phyloP scores from a whole-genome alignment of 30 jellyfish, hydroid and myxozoan genomes.

The Pelagia noctiluca region DNA sequence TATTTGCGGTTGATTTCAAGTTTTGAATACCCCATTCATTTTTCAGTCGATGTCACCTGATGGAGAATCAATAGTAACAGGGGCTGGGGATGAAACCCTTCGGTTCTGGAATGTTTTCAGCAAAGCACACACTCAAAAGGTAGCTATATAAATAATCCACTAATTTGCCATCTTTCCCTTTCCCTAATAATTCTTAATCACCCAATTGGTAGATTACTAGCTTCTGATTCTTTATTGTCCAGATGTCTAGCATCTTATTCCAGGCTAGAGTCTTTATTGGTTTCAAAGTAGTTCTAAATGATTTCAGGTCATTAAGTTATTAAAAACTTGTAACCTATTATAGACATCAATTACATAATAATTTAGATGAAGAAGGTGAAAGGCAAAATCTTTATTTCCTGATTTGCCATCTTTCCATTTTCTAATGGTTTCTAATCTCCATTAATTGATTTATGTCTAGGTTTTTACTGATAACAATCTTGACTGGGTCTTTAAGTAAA shows the following conservation, averaged over 20 bases:
- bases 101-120: constrained; percentile 98
- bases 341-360: too few relatives aligned
- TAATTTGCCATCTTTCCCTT: not conserved
- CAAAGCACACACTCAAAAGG: constrained; percentile 94
- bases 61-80: constrained; percentile 99
- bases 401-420: too few relatives aligned
- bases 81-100: constrained; percentile 98
- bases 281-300: not conserved
- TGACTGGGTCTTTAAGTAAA: too few relatives aligned
- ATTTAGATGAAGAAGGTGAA: too few relatives aligned
- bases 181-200: not conserved
- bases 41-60: constrained; percentile 98
- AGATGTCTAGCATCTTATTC: not conserved
- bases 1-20: too few relatives aligned
- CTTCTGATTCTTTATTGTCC: not conserved
- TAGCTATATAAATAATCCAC: constrained; percentile 5
- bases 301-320: not conserved
- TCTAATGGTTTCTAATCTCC: too few relatives aligned
- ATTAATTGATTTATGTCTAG: too few relatives aligned
- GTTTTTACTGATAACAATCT: too few relatives aligned
- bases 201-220: not conserved
- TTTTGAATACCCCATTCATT: too few relatives aligned
- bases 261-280: not conserved
- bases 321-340: not conserved
- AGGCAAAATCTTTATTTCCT: too few relatives aligned